These are phyloP conservation scores for Lophotis ruficrista DNA, from an alignment of 2,113 vertebrate species.

Conservation along the genomic window DNA sequence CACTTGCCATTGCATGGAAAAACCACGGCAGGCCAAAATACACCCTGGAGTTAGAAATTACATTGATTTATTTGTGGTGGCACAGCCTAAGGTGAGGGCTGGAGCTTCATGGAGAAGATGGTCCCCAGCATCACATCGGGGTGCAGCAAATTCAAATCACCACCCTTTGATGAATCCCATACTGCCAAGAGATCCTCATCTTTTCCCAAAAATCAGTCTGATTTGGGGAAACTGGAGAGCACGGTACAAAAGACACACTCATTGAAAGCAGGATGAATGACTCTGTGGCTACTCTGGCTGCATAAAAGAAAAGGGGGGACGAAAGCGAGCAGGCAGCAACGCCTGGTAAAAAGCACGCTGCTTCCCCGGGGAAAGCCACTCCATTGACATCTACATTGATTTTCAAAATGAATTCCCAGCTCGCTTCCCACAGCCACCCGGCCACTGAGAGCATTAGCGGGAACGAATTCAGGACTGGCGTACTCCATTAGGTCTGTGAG, in stretches of 20 bases:
- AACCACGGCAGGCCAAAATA: background rate
- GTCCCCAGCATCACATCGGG: background rate
- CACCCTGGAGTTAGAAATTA: background rate
- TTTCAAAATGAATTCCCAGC: conserved; percentile 71
- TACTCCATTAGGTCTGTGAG: conserved; percentile 61
- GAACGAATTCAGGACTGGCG: conserved; percentile 40
- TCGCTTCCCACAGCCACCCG: conserved; percentile 11
- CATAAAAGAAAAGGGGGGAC: background rate
- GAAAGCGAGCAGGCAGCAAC: background rate
- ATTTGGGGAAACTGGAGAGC: accelerated
- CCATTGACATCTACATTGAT: conserved; percentile 79
- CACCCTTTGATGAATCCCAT: background rate
- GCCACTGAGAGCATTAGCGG: conserved; percentile 60
- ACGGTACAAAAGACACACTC: accelerated
- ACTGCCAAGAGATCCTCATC: background rate
- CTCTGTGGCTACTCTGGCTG: accelerated
- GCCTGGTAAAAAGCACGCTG: conserved; percentile 77
- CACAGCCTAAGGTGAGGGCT: background rate
- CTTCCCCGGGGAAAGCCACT: conserved; percentile 67
- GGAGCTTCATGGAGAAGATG: background rate
- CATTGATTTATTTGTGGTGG: background rate
- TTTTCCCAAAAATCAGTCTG: background rate
- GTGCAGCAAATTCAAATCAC: background rate
- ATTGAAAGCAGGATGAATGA: background rate
- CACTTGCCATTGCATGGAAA: background rate